Evolutionary conservation across 1,140 invertebrate species (phyloP), one percentile per base, ranked within the genome.

Genomic region (Leptonema lineaticorne): DNA sequence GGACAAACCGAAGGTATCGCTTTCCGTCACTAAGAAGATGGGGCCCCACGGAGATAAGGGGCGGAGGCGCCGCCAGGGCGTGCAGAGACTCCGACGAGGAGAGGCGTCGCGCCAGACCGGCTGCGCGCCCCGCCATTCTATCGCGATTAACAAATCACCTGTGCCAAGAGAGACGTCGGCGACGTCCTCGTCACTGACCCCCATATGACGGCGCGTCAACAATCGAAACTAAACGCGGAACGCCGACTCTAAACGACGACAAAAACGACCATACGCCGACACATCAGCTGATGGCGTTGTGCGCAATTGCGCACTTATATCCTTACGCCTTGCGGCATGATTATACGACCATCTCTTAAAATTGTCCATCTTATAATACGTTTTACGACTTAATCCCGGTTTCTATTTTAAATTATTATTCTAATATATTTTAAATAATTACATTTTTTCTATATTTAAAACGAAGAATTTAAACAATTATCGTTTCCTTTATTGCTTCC

Each of bases 1-100:
- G 45, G 53, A 59, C 57, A 11, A 59, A 59, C 57, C 57, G 57
- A 59, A 59, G 28, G 57, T 33, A 59, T 3, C 57, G 57, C 28
- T 24, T 59, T 1, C 28, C 57, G 4, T 59, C 57, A 8, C 28
- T 29, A 22, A 33, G n/a, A n/a, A n/a, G n/a, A n/a, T n/a, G n/a
- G 6, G n/a, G 20, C 50, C 7, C 1, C 16, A 33, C 18, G 57
- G 28, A 37, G 16, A 20, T n/a, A 29, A 33, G 16, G 27, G 18
- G 57, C 28, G 57, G n/a, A 22, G n/a, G 28, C 57, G 11, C 30
- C 2, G 28, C 16, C 27, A 33, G 8, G n/a, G n/a, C 30, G 28
- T 59, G 57, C 27, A 59, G 28, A 4, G 24, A 28, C 18, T 59
- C 57, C 16, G 28, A 27, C n/a, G 57, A 27, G n/a, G 57, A 59